These are phyloP conservation scores for Aythya baeri DNA, from an alignment of 2,113 vertebrate genomes.

Conservation along the genomic window DNA sequence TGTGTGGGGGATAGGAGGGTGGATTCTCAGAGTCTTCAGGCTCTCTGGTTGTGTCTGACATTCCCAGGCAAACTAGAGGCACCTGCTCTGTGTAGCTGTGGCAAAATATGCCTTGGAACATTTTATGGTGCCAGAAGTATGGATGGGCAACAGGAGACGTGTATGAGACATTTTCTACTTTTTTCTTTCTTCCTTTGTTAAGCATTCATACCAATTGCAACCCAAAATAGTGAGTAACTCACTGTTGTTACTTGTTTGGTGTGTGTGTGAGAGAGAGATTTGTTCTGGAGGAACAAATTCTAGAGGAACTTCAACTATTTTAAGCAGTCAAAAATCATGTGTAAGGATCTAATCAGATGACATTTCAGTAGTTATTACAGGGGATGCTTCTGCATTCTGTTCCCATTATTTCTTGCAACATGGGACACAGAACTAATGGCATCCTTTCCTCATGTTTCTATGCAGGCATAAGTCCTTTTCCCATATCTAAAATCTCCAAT, in stretches of 20 bases:
- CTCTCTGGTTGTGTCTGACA: not conserved
- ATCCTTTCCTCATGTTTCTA: not conserved
- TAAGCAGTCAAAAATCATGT: not conserved
- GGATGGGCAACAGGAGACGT: not conserved
- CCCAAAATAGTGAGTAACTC: not conserved
- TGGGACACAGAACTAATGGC: not conserved
- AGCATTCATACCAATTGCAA: not conserved
- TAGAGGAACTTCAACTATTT: not conserved
- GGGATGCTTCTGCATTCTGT: not conserved
- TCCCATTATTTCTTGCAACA: not conserved
- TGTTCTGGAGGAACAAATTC: not conserved
- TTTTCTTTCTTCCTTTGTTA: not conserved
- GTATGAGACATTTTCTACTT: not conserved
- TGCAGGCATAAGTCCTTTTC: not conserved
- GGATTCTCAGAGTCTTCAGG: not conserved
- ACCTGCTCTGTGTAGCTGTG: not conserved
- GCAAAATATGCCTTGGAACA: rapidly evolving
- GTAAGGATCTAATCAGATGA: not conserved
- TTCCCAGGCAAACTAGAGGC: not conserved
- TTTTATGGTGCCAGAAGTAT: not conserved
- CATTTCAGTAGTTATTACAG: not conserved
- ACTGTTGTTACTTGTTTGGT: not conserved
- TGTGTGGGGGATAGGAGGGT: not conserved
- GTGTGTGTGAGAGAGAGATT: not conserved
- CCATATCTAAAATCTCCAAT: not conserved